Conservation (phyloP, 2,113 vertebrate species). For the Atlantisia rogersi region DNA sequence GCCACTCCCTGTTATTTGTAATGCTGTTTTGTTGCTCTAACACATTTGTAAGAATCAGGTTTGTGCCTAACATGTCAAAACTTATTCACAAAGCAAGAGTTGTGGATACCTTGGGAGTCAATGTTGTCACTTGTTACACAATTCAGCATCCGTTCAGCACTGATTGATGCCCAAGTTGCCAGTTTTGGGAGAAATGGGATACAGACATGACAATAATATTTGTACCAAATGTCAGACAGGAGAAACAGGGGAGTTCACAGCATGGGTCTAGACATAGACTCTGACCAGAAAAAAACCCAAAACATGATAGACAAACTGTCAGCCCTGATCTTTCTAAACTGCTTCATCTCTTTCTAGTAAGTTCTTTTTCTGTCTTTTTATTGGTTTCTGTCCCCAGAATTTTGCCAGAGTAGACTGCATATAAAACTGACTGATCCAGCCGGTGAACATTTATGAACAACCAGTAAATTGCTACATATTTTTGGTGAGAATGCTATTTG, state of each 20-base stretch:
- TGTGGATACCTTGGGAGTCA: slow-evolving; percentile 73
- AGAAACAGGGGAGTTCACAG: slow-evolving; percentile 58
- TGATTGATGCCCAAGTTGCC: slow-evolving; percentile 80
- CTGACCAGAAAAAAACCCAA: neutral
- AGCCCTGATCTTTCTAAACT: neutral
- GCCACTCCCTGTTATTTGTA: slow-evolving; percentile 35
- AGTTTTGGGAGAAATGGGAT: slow-evolving; percentile 75
- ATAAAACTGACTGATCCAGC: neutral
- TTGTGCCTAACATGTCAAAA: slow-evolving; percentile 81
- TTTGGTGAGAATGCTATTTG: neutral
- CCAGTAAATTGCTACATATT: neutral
- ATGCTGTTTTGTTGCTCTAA: slow-evolving; percentile 30
- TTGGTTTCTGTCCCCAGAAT: neutral
- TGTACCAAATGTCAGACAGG: slow-evolving; percentile 69
- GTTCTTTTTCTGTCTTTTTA: neutral
- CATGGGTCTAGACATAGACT: neutral
- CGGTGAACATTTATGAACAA: neutral
- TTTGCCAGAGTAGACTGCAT: neutral
- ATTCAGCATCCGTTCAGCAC: slow-evolving; percentile 73
- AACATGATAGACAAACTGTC: slow-evolving; percentile 47
- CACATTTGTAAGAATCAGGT: slow-evolving; percentile 68
- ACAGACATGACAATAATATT: slow-evolving; percentile 72
- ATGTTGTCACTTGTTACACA: slow-evolving; percentile 76
- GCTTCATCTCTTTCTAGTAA: neutral
- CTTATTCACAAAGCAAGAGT: slow-evolving; percentile 69